Conservation (phyloP, 2,113 vertebrate species). For the Rhea americana region DNA sequence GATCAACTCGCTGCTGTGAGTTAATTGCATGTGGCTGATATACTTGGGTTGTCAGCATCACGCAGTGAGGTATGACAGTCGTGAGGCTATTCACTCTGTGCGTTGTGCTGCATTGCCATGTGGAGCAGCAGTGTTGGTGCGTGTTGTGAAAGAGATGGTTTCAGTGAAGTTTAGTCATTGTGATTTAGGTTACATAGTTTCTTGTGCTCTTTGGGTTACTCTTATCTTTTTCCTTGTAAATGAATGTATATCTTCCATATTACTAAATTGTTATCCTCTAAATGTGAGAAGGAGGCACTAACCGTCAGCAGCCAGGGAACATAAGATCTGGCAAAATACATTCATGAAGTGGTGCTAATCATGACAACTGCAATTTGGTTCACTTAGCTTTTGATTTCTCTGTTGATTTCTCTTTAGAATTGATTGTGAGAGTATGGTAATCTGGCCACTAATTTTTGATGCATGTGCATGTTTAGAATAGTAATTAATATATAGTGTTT, state of each 20-base stretch:
- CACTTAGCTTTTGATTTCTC: neutral
- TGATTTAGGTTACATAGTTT: neutral
- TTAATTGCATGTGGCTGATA: neutral
- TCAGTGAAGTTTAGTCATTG: neutral
- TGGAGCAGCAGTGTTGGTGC: fast-evolving
- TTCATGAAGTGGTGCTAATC: neutral
- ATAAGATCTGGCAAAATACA: neutral
- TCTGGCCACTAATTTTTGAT: neutral
- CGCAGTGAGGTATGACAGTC: fast-evolving
- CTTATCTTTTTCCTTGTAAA: fast-evolving
- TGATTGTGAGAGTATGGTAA: neutral
- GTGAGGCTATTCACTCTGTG: neutral
- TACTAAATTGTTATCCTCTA: neutral
- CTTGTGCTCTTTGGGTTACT: neutral
- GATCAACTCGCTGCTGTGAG: neutral
- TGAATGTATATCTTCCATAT: neutral
- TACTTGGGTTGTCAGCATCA: neutral
- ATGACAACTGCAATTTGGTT: neutral
- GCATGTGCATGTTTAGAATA: neutral
- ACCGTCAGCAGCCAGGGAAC: neutral
- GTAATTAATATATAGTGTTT: neutral
- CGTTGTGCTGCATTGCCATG: neutral
- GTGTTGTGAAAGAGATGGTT: neutral
- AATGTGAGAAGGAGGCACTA: neutral
- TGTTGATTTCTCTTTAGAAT: neutral